Percentiles rank a stretch among this genome's conserved stretches.
These are phyloP conservation scores for Melanerpes formicivorus DNA, from an alignment of 2,113 vertebrate genomes.

Conservation along the genomic window DNA sequence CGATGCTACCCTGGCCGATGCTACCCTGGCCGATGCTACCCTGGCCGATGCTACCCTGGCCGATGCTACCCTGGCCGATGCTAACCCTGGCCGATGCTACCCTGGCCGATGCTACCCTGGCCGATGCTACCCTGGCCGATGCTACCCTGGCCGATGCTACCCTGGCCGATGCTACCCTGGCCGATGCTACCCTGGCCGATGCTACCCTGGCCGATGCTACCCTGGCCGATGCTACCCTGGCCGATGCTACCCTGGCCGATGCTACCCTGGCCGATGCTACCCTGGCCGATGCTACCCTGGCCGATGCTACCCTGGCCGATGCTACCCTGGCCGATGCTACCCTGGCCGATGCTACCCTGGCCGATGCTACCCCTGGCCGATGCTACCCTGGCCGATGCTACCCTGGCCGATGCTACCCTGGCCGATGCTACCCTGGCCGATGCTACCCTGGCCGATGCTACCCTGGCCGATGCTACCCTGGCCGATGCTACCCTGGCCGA, in stretches of 20 bases:
- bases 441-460: neutral
- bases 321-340: neutral
- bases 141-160: neutral
- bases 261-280: neutral
- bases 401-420: too few species aligned
- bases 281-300: neutral
- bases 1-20: neutral
- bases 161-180: neutral
- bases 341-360: neutral
- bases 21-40: neutral
- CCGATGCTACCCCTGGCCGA: too few species aligned
- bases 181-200: fast-evolving
- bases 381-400: neutral
- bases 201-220: neutral
- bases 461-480: too few species aligned
- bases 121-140: fast-evolving
- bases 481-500: neutral
- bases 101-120: neutral
- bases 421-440: neutral
- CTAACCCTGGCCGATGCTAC: too few species aligned
- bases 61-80: neutral
- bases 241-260: fast-evolving
- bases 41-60: too few species aligned
- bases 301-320: fast-evolving
- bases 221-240: neutral